phyloP scores from a whole-genome alignment of 2,888 invertebrate genomes.

The Rhamphomyia laevipes region DNA sequence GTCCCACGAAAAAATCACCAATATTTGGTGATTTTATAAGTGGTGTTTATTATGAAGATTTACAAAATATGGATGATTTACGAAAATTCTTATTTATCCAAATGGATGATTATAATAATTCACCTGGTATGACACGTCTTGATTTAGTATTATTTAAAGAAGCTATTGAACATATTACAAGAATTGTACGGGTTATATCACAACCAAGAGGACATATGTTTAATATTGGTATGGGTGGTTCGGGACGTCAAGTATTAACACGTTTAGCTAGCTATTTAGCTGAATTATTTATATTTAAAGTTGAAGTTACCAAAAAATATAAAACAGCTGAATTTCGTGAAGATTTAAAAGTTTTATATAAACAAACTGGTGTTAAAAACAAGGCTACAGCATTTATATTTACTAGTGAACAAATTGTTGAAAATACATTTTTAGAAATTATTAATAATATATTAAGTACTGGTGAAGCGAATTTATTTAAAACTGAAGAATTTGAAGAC shows the following conservation, averaged over 20 bases:
- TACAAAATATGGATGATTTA: conserved; percentile 47
- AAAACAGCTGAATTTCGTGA: conserved; percentile 65
- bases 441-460: conserved; percentile 80
- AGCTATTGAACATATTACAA: conserved; percentile 74
- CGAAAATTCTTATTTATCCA: conserved; percentile 43
- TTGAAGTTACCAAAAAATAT: conserved; percentile 70
- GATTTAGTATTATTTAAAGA: conserved; percentile 77
- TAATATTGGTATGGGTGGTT: conserved; percentile 76
- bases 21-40: conserved; percentile 74
- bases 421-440: conserved; percentile 76
- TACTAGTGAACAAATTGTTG: conserved; percentile 73
- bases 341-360: conserved; percentile 67
- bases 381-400: conserved; percentile 71
- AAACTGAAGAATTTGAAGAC: conserved; percentile 79
- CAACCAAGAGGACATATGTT: conserved; percentile 75
- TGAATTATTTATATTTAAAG: conserved; percentile 64
- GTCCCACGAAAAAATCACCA: conserved; percentile 56
- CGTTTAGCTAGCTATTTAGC: conserved; percentile 68
- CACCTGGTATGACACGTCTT: conserved; percentile 65
- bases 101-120: conserved; percentile 48
- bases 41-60: conserved; percentile 67
- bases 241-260: conserved; percentile 70
- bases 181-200: conserved; percentile 71
- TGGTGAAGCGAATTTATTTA: conserved; percentile 82
- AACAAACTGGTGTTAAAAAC: conserved; percentile 58